Evolutionary conservation across 1,140 invertebrate species (phyloP).

Genomic region (Rhopalosiphum maidis): DNA sequence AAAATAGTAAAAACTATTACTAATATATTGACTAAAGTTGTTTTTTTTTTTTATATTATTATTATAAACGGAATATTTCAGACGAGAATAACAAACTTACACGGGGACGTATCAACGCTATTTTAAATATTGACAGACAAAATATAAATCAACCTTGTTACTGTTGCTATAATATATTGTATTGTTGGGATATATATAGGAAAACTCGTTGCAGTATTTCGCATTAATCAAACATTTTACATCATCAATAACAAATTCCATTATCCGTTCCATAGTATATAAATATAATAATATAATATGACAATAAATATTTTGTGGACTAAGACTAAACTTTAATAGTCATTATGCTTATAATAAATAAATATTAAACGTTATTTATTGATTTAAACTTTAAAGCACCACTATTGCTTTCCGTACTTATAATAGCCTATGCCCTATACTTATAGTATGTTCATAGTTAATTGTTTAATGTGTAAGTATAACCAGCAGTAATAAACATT

Average conservation of each 20-base stretch:
- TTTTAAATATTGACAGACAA: background rate
- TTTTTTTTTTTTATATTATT: background rate
- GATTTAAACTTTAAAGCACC: background rate
- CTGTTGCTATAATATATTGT: background rate
- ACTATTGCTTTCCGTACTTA: background rate
- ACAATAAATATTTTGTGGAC: background rate
- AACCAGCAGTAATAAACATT: background rate
- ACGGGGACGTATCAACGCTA: background rate
- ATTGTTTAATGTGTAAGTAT: background rate
- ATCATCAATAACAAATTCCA: background rate
- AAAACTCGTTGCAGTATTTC: background rate
- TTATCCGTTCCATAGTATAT: background rate
- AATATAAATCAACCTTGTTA: background rate
- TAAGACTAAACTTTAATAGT: background rate
- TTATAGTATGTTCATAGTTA: background rate
- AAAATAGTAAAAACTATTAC: no score
- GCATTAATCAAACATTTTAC: background rate
- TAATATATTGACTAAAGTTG: background rate
- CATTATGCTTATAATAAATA: background rate
- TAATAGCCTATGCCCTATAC: background rate
- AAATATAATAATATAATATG: background rate
- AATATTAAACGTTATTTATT: background rate
- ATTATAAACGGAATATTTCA: background rate
- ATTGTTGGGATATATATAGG: background rate
- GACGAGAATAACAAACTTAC: background rate